Evolutionary conservation across 2,888 invertebrate genomes (phyloP), one percentile per base, ranked within the genome.

Genomic region (Teinopalpus imperialis): DNA sequence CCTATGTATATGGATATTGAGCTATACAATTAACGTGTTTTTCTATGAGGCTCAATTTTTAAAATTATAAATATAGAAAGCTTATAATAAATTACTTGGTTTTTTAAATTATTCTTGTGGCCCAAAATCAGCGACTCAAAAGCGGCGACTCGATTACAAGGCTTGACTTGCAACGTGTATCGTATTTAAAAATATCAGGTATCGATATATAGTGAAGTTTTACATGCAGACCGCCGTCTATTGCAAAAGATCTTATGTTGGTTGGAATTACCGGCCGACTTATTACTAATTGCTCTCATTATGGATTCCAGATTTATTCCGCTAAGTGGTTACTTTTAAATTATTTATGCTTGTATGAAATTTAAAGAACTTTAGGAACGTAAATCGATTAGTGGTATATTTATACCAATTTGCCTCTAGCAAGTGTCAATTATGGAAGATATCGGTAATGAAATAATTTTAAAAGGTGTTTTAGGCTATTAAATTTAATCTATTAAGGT

Each of bases 141-240:
- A n/a, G n/a, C n/a, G n/a, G n/a, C n/a, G 26, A 6, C 29, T 29
- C 29, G 13, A 29, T 29, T 29, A 29, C 29, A 29, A 2, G 5
- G 12, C 6, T 3, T 3, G 26, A 26, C 3, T 8, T 8, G 31
- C 7, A 18, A 32, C 1, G n/a, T 31, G 9, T 29, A 23, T 21
- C 43, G 8, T 16, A 18, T 16, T 16, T 36, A 23, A 35, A 10
- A 16, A 35, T 43, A 43, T 16, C 36, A 10, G 16, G 12, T 43
- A 10, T 29, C 37, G 14, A 12, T 27, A 12, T 36, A 24, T 10
- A 5, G 4, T 6, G 2, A 6, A 21, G 30, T 14, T 14, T 21
- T 39, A 39, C 21, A 40, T 10, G 9, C 1, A 3, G 12, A 5
- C 39, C 14, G 21, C 14, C 9, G 24, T 29, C 13, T 29, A 9